Conservation (phyloP, 2,113 vertebrate genomes). For the Connochaetes taurinus region DNA sequence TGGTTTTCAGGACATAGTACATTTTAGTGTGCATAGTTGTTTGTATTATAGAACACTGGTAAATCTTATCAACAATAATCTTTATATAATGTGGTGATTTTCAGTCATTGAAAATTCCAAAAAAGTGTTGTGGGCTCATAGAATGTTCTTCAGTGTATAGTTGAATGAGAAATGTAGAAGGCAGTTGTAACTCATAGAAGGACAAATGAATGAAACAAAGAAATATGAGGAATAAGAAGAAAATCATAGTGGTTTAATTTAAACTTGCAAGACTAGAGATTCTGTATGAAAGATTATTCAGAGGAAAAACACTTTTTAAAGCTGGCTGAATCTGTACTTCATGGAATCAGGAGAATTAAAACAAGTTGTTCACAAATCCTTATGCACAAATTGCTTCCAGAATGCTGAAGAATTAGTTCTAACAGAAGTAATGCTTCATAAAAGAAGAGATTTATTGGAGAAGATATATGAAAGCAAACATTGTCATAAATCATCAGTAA, state of each 20-base stretch:
- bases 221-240: not conserved
- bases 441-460: not conserved
- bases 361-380: not conserved
- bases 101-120: constrained; percentile 36
- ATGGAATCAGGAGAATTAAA: constrained; percentile 15
- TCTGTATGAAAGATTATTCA: not conserved
- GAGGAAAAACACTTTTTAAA: not conserved
- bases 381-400: not conserved
- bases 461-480: not conserved
- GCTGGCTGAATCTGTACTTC: not conserved
- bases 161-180: constrained; percentile 29
- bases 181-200: not conserved
- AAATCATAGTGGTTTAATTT: not conserved
- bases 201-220: not conserved
- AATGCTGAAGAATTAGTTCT: not conserved
- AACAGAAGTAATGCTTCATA: not conserved
- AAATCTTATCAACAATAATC: constrained; percentile 41
- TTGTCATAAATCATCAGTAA: not conserved
- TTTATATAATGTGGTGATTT: not conserved
- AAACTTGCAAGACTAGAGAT: not conserved
- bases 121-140: not conserved
- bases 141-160: constrained; percentile 19
- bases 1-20: not conserved
- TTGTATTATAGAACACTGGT: not conserved
- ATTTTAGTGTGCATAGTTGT: constrained; percentile 21